phyloP scores from a whole-genome alignment of 2,797 vertebrate genomes.

The Spizella passerina region DNA sequence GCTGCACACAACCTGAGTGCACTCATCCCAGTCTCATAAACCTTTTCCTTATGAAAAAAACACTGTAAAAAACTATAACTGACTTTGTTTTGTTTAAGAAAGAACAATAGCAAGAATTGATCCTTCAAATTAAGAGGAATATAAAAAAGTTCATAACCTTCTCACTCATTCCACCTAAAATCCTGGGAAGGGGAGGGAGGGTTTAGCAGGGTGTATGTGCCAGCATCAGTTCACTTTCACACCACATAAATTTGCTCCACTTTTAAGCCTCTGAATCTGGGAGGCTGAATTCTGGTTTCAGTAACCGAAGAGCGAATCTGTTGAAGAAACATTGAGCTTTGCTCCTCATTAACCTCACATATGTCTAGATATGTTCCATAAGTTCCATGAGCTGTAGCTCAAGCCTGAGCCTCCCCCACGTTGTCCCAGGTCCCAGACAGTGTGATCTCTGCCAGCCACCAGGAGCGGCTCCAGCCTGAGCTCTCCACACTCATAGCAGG shows the following conservation, averaged over 20 bases:
- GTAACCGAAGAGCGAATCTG: background rate
- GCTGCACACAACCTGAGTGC: background rate
- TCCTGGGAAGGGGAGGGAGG: background rate
- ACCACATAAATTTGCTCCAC: background rate
- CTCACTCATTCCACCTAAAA: background rate
- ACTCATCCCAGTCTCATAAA: background rate
- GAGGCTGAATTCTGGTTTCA: background rate
- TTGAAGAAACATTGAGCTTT: background rate
- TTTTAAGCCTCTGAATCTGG: background rate
- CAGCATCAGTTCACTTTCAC: background rate
- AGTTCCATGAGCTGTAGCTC: background rate
- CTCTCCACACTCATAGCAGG: background rate
- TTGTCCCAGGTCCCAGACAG: background rate
- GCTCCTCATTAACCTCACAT: background rate
- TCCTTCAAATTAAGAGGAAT: background rate
- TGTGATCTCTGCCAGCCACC: background rate
- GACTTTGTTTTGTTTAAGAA: background rate
- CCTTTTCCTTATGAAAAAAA: background rate
- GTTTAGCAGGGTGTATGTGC: background rate
- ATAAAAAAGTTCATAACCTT: background rate
- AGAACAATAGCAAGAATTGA: background rate
- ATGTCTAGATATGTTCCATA: background rate
- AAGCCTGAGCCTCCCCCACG: background rate
- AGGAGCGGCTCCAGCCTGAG: background rate
- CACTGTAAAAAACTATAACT: background rate